Evolutionary conservation across 2,113 vertebrate genomes (phyloP), one percentile per base, ranked within the genome.

Genomic region (Cinclus cinclus): DNA sequence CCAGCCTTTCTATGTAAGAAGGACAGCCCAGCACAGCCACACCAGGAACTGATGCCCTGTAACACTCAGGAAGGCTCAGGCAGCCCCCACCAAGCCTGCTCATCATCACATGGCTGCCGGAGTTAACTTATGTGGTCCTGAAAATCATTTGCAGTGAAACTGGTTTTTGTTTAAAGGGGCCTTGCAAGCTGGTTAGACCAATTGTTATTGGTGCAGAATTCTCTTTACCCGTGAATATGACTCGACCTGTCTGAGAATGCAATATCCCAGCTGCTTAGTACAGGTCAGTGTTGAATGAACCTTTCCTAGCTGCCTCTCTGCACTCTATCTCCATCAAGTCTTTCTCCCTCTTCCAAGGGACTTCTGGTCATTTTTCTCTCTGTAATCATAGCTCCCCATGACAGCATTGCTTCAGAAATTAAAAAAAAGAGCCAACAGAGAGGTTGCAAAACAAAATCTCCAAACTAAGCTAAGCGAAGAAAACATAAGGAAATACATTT

Each of bases 71-170:
- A 60, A 33, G 28, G 63, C 13, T 56, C n/a, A 31, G 22, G 49
- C 0, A 2, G 65, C 3, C 9, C 50, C 8, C 41, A 25, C 7
- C 33, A 68, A 64, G 31, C 39, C 50, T 1, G 2, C 35, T 21
- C 1, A 2, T 53, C n/a, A 49, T 35, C 4, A 9, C 3, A 2
- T 2, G 20, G 24, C 17, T 59, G 14, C 21, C 60, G 63, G 28
- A 55, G 19, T 74, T 69, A 74, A 42, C 13, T 13, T 17, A 11
- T 3, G 1, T 12, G 2, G 14, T 49, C 50, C 46, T 62, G n/a
- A 77, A 91, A 78, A 67, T 0, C 20, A 42, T 42, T 63, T 35
- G 27, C 46, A 78, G 25, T 18, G 37, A 62, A 83, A 62, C 3
- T 20, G 15, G 7, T 19, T 76, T 55, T 50, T 83, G 63, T 30